Evolutionary conservation across 2,888 invertebrate species (phyloP), one percentile per base, ranked within the genome.

Genomic region (Cheilosia vulpina): DNA sequence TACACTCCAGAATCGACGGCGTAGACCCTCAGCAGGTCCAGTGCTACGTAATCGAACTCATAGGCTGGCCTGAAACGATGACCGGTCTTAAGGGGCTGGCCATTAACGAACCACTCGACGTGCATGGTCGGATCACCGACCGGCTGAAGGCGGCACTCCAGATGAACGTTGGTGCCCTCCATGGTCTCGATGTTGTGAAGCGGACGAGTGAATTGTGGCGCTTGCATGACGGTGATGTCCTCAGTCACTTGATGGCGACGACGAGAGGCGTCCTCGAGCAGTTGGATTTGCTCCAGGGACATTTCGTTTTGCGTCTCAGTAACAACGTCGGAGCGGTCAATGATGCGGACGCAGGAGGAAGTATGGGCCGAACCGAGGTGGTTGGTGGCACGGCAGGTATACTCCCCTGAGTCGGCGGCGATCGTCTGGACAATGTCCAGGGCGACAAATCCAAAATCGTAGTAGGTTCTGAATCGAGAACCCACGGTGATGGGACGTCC

Each of bases 1-100:
- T 99, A 99, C 0, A 98, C 97, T 19, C 99, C 99, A 6, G 97
- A 97, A 93, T 99, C 99, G 89, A 96, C 97, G n/a, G 99, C 97
- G 91, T 98, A 99, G 27, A 98, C 98, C 89, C 98, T 98, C 24
- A 99, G 93, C 65, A 99, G 95, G 92, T 99, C 99, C 69, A 99
- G 93, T 9, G 99, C 98, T 19, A 99, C 98, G 91, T 98, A 99
- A 90, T 98, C 98, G 91, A 99, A 98, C 92, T 99, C 99, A 90
- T 98, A 97, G 3, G 98, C 97, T 52, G 98, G 98, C 90, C 98
- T 95, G 93, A 99, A 99, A 87, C 99, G 95, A 90, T 98, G 96
- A 88, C 98, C 98, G 53, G 97, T 96, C 91, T 96, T 97, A 1
- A 99, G 95, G 0, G 98, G 97, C 87, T 95, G 94, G 21, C 98